Evolutionary conservation across 2,888 invertebrate species (phyloP), one percentile per base, ranked within the genome.

Genomic region (Muschampia plurimacula): DNA sequence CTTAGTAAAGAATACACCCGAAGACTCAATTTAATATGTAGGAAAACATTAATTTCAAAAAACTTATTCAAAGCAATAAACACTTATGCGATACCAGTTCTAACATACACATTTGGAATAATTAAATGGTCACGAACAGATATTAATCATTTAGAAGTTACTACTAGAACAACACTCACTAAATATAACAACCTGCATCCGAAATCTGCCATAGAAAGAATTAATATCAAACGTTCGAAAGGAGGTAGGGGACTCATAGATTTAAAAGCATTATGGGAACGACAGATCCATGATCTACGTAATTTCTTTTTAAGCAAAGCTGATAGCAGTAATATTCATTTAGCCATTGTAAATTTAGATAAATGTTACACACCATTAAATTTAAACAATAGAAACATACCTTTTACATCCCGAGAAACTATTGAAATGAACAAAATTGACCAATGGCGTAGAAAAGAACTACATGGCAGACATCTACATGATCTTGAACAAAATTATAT

Each of bases 71-170:
- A n/a, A n/a, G n/a, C n/a, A n/a, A 44, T 44, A 9, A 44, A 44
- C 10, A 44, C 44, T 2, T 44, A 44, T 44, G 44, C 44, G 10
- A 10, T 67, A 32, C 55, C 67, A 15, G 39, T 67, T 12, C 55
- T 67, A 22, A 67, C 67, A 5, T 67, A 55, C 44, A 52, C 67
- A n/a, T 67, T 67, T 36, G 55, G 67, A 2, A 67, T 67, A 12
- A 67, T 67, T 32, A 67, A 67, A 52, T 32, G 67, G 55, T 55
- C 55, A 15, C n/a, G 52, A 32, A 67, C 55, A 13, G 67, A 67
- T 5, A 28, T 67, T 12, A 28, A 67, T 32, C 32, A 46, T 12
- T 28, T 52, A 8, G 44, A 67, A 15, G 39, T 12, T n/a, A 28
- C 13, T 10, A 67, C 67, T 6, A 32, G 67, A 52, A 55, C 55